Conservation (phyloP, 2,888 invertebrate genomes). For the Romanomermis culicivorax region DNA sequence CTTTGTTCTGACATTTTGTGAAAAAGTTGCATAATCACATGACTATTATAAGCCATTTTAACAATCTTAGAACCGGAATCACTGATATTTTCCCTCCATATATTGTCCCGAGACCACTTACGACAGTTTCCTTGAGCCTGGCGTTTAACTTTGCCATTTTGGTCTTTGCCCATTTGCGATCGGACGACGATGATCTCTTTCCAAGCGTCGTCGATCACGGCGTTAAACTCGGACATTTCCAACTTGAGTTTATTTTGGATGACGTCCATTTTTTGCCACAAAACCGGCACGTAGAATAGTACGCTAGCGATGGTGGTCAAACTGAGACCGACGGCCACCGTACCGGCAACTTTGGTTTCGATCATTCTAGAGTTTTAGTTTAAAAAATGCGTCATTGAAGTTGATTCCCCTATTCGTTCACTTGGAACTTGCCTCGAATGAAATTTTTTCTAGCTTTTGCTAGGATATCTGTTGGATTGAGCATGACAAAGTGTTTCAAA, state of each 20-base stretch:
- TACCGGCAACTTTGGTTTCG: not conserved
- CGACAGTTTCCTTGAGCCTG: not conserved
- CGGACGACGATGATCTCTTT: not conserved
- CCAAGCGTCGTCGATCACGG: not conserved
- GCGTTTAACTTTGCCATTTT: not conserved
- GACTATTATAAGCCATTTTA: too few relatives aligned
- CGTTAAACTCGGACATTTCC: not conserved
- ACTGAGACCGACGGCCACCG: not conserved
- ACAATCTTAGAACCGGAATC: too few relatives aligned
- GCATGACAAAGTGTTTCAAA: too few relatives aligned
- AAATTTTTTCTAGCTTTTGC: too few relatives aligned
- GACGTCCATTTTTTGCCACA: not conserved
- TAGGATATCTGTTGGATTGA: too few relatives aligned
- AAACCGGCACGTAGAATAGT: not conserved
- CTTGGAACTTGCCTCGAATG: too few relatives aligned
- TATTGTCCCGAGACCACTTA: not conserved
- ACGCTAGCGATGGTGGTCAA: not conserved
- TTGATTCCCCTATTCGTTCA: too few relatives aligned
- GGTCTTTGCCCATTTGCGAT: not conserved
- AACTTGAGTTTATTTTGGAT: not conserved
- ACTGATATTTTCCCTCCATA: not conserved
- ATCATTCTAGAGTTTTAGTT: too few relatives aligned
- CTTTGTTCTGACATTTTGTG: too few relatives aligned
- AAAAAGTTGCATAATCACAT: too few relatives aligned
- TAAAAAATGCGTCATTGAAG: too few relatives aligned